phyloP scores from a whole-genome alignment of 2,888 invertebrate species.

The Drosophila phalerata region DNA sequence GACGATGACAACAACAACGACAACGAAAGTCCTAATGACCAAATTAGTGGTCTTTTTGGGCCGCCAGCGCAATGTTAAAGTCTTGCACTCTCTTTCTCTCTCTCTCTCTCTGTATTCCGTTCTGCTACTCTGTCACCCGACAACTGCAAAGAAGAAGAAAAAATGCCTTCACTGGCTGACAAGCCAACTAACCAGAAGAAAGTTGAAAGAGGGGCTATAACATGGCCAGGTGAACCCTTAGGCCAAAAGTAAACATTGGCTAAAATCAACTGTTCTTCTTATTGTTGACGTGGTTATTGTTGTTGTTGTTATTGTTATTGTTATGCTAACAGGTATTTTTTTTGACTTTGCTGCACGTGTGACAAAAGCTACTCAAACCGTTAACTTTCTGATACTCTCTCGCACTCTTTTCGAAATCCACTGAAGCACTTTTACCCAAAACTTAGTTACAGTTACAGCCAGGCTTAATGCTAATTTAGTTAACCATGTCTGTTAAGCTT shows the following conservation, averaged over 20 bases:
- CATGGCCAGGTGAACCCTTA: constrained; percentile 13
- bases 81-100: constrained; percentile 11
- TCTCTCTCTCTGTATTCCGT: no score
- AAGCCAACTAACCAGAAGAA: constrained; percentile 29
- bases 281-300: constrained; percentile 13
- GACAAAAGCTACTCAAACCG: constrained; percentile 34
- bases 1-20: background rate
- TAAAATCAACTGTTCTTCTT: constrained; percentile 27
- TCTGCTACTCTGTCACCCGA: no score
- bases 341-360: constrained; percentile 21
- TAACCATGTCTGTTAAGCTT: background rate
- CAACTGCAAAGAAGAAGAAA: no score
- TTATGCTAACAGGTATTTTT: constrained; percentile 27
- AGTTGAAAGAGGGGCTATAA: constrained; percentile 23
- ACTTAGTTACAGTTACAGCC: background rate
- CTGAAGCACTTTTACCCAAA: background rate
- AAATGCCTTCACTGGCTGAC: background rate
- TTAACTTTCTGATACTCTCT: constrained; percentile 32
- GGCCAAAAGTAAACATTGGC: constrained; percentile 39
- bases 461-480: background rate
- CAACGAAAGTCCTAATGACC: constrained; percentile 58
- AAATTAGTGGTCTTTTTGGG: constrained; percentile 68
- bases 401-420: background rate
- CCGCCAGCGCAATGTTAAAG: constrained; percentile 36
- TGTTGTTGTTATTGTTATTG: constrained; percentile 1